Evolutionary conservation across 2,113 vertebrate species (phyloP).

Genomic region (Notechis scutatus): DNA sequence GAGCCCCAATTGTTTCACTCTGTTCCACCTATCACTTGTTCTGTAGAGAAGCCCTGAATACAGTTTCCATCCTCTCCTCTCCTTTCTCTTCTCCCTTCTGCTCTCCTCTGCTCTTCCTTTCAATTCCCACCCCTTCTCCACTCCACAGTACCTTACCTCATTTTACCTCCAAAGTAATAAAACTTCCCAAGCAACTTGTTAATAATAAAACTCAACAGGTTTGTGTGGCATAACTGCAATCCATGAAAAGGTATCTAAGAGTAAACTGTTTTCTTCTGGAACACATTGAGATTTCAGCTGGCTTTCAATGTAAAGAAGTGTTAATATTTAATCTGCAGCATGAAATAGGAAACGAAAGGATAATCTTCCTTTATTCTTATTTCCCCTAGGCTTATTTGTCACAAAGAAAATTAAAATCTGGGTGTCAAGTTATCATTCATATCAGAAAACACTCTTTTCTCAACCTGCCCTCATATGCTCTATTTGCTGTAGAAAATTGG

Average conservation of each 20-base stretch:
- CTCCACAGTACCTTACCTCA: background rate
- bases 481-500: background rate
- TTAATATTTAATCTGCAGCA: background rate
- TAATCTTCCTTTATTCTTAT: background rate
- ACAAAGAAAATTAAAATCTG: background rate
- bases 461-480: background rate
- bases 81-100: background rate
- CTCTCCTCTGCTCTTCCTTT: background rate
- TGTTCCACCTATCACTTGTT: background rate
- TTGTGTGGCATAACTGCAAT: background rate
- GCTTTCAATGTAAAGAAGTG: background rate
- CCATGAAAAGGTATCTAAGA: background rate
- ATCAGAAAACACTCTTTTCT: background rate
- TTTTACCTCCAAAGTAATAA: background rate
- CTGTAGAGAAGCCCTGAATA: background rate
- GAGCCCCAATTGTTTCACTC: background rate
- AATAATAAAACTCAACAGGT: background rate
- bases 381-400: background rate
- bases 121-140: background rate
- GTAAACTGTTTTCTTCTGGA: background rate
- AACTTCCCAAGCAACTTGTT: background rate
- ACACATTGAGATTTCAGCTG: background rate
- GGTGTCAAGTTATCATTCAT: background rate
- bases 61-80: background rate
- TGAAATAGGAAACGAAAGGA: background rate